Base-by-base conservation (phyloP, 2,113 vertebrate genomes). In the Sphyrna mokarran region DNA sequence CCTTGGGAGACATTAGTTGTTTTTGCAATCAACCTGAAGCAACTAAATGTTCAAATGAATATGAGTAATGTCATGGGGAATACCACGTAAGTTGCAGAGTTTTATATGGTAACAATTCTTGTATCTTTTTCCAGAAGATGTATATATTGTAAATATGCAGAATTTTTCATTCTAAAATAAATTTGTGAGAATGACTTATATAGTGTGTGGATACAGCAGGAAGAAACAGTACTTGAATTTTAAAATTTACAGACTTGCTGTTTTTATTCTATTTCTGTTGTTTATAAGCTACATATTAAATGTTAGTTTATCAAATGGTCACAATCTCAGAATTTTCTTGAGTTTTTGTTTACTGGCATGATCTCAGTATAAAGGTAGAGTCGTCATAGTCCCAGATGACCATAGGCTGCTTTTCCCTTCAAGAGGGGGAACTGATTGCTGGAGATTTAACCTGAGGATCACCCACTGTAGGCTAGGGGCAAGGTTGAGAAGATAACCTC, bases 11-110 rank as follows among this genome's bases (percentile, higher is more conserved):
- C 99, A 0, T 97, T 99, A 96, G 99, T 99, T 58, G 99, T 99
- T 61, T 99, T 99, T 96, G 99, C 99, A 96, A 99, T 99, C 97
- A 99, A 99, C 97, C 96, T 99, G 76, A 99, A 99, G 95, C 99
- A 99, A 96, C 97, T 99, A 96, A 99, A 98, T 0, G 99, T 99
- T 72, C 99, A 99, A 96, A 99, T 99, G 99, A 99, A 99, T 96
- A 99, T 99, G 99, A 99, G 99, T 97, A 99, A 99, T 9, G 99
- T 99, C 86, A 99, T 99, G 99, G 99, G 99, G 96, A 99, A 99
- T 96, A 99, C 99, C 78, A 99, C 98, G 99, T 99, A 97, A 97
- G 99, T 97, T 43, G 1, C 66, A 95, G 93, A 37, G 69, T 95
- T 43, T 48, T 95, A 58, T 29, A 29, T 76, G 94, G 33, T 18